Evolutionary conservation across 1,140 invertebrate species (phyloP).

Genomic region (Araneus ventricosus): DNA sequence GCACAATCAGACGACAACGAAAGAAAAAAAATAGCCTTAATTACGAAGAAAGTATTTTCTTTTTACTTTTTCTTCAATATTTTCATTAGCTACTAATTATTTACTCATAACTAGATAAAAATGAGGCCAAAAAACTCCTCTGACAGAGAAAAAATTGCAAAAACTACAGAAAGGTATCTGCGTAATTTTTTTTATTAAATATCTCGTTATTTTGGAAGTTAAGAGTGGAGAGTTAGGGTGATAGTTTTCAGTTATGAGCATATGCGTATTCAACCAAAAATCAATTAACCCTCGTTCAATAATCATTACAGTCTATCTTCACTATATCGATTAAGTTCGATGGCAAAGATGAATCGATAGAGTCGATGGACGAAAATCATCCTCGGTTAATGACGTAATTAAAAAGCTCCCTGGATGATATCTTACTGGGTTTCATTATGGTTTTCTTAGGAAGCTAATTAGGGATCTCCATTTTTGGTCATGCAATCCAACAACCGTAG

Average conservation of each 20-base stretch:
- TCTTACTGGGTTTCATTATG: conserved; percentile 58
- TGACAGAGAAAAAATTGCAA: background rate
- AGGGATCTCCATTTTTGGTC: conserved; percentile 63
- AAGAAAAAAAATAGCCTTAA: background rate
- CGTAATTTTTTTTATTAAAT: background rate
- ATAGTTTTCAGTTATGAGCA: conserved; percentile 2
- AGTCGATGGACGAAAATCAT: conserved; percentile 58
- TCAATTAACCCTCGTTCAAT: conserved; percentile 54
- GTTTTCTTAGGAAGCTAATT: conserved; percentile 50
- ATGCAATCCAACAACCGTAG: background rate
- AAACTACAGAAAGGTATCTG: background rate
- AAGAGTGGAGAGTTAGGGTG: background rate
- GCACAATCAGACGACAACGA: background rate
- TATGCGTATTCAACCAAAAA: conserved; percentile 18
- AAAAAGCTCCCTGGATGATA: conserved; percentile 52
- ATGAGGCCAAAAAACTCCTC: background rate
- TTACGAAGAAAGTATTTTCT: background rate
- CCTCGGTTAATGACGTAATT: conserved; percentile 67
- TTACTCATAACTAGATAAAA: background rate
- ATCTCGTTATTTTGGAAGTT: background rate
- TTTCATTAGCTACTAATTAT: background rate
- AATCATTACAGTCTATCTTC: conserved; percentile 55
- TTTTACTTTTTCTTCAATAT: background rate
- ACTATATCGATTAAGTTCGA: conserved; percentile 65
- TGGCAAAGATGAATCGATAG: conserved; percentile 65